A percentile compares a stretch with the other conserved stretches of the same genome.
These are phyloP conservation scores for Mesocentrotus franciscanus DNA, from an alignment of 53 echinoderm and acorn worm genomes.

Conservation along the genomic window DNA sequence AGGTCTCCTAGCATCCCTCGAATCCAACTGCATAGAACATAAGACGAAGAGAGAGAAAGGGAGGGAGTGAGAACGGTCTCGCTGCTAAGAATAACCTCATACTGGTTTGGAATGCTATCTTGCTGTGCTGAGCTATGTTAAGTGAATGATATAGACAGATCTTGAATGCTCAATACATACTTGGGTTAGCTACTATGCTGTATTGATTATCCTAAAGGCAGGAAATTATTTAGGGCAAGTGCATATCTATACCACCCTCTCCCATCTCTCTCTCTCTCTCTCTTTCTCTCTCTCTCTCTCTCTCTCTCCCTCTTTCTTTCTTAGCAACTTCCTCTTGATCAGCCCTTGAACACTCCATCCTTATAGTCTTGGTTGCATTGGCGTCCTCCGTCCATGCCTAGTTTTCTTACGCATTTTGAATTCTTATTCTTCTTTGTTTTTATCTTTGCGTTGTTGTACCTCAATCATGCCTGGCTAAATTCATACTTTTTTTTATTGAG, in stretches of 20 bases:
- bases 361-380: no score
- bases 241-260: background rate
- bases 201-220: background rate
- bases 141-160: conserved; percentile 1
- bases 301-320: no score
- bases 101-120: background rate
- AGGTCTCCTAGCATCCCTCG: background rate
- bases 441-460: no score
- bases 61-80: background rate
- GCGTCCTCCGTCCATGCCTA: no score
- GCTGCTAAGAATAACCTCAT: background rate
- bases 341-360: no score
- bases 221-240: background rate
- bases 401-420: no score
- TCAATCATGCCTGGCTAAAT: no score
- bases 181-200: background rate
- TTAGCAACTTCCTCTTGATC: no score
- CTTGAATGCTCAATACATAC: conserved; percentile 16
- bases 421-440: no score
- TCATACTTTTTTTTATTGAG: no score
- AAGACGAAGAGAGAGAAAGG: background rate
- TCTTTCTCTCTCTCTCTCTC: background rate
- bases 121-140: conserved; percentile 12
- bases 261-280: background rate
- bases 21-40: no score